Evolutionary conservation across 2,888 invertebrate genomes (phyloP).

Genomic region (Gasteruption jaculator): DNA sequence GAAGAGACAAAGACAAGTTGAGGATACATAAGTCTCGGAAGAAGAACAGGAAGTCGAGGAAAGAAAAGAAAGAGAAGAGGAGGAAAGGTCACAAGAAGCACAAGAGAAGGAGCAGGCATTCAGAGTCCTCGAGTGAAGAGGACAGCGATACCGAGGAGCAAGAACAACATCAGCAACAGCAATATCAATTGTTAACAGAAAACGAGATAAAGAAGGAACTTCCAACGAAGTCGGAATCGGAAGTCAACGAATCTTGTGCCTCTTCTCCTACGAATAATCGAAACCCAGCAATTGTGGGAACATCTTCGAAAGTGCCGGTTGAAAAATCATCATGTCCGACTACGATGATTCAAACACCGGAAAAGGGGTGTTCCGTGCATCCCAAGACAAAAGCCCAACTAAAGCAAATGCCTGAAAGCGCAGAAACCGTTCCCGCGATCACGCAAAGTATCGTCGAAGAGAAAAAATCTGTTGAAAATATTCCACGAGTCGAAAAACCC

Average conservation of each 20-base stretch:
- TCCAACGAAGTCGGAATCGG: constrained; percentile 25
- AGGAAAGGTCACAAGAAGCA: constrained; percentile 25
- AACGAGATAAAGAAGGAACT: constrained; percentile 35
- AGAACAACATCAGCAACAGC: too few species aligned
- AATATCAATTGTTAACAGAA: constrained; percentile 34
- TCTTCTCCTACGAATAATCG: neutral
- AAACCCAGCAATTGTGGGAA: neutral
- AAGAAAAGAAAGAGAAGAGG: constrained; percentile 28
- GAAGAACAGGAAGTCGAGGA: constrained; percentile 19
- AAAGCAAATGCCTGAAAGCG: constrained; percentile 35
- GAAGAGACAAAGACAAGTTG: constrained; percentile 34
- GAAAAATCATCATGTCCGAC: too few species aligned
- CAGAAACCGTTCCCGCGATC: constrained; percentile 8
- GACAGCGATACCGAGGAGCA: constrained; percentile 17
- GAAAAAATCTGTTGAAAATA: constrained; percentile 2
- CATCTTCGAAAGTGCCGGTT: too few species aligned
- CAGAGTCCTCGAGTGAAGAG: constrained; percentile 18
- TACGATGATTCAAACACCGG: constrained; percentile 8
- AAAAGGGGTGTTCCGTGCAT: too few species aligned
- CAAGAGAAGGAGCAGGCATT: constrained; percentile 24
- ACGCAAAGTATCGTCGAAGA: neutral
- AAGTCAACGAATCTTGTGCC: constrained; percentile 11
- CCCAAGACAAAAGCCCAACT: constrained; percentile 38
- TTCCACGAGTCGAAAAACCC: constrained; percentile 11
- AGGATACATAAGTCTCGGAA: constrained; percentile 30